These are phyloP conservation scores for Acleris literana DNA, from an alignment of 2,888 invertebrate species.

Conservation along the genomic window DNA sequence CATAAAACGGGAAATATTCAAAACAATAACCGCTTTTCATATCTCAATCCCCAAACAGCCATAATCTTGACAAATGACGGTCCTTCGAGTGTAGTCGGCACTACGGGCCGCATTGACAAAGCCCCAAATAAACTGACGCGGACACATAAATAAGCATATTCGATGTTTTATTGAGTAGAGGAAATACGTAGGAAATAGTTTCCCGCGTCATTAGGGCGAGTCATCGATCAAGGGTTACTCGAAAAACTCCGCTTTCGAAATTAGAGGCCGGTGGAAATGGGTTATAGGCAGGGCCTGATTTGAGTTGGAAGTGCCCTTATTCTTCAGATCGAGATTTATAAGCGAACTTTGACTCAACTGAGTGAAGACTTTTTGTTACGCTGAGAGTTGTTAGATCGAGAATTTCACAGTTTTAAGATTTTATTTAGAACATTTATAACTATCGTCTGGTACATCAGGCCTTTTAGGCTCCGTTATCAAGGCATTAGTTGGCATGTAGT, in stretches of 20 bases:
- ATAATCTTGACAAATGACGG: slow-evolving; percentile 83
- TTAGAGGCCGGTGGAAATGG: slow-evolving; percentile 22
- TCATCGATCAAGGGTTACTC: slow-evolving; percentile 76
- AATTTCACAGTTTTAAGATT: too few relatives aligned
- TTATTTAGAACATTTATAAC: too few relatives aligned
- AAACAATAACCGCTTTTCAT: slow-evolving; percentile 81
- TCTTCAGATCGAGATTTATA: too few relatives aligned
- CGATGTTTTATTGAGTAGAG: slow-evolving; percentile 81
- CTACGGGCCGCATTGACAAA: slow-evolving; percentile 76
- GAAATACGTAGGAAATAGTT: slow-evolving; percentile 82
- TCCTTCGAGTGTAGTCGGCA: slow-evolving; percentile 74
- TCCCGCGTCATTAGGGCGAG: slow-evolving; percentile 76
- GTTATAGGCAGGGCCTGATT: too few relatives aligned
- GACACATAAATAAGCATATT: slow-evolving; percentile 81
- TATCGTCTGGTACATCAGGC: too few relatives aligned
- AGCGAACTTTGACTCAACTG: too few relatives aligned
- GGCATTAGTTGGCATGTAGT: slow-evolving; percentile 2
- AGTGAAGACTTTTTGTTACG: too few relatives aligned
- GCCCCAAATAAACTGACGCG: slow-evolving; percentile 77
- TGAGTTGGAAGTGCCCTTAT: too few relatives aligned
- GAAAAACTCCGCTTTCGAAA: slow-evolving; percentile 29
- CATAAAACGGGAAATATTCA: slow-evolving; percentile 71
- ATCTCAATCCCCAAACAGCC: slow-evolving; percentile 76
- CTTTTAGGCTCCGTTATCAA: slow-evolving; percentile 5
- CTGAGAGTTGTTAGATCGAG: too few relatives aligned